Evolutionary conservation across 2,797 vertebrate species (phyloP).

Genomic region (Gila robusta): DNA sequence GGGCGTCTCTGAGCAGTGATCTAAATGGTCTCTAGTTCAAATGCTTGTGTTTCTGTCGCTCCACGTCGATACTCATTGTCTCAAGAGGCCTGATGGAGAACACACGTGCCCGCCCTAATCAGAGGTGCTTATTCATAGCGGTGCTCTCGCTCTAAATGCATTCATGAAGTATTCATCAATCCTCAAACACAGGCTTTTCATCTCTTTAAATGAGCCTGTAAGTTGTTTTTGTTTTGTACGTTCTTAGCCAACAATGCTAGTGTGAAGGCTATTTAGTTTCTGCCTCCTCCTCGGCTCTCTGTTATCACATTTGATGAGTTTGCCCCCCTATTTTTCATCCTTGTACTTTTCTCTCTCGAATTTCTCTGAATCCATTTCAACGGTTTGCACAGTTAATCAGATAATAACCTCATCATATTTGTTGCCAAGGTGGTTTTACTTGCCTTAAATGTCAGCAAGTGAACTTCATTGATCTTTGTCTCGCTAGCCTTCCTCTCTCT

Average conservation of each 20-base stretch:
- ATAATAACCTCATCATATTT: constrained; percentile 29
- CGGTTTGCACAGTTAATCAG: constrained; percentile 10
- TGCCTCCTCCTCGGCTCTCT: not conserved
- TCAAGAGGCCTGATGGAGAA: constrained; percentile 40
- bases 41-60: constrained; percentile 25
- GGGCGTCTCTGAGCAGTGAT: constrained; percentile 1
- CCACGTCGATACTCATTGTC: constrained; percentile 36
- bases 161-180: constrained; percentile 63
- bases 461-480: constrained; percentile 36
- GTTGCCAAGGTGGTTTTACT: constrained; percentile 19
- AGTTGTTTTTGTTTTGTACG: constrained; percentile 43
- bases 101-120: constrained; percentile 51
- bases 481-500: not conserved
- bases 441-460: constrained; percentile 41
- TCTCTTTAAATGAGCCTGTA: constrained; percentile 52
- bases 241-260: constrained; percentile 7
- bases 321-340: constrained; percentile 1
- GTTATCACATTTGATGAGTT: constrained; percentile 22
- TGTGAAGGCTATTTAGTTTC: not conserved
- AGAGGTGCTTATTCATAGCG: constrained; percentile 56
- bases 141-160: constrained; percentile 47
- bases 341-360: not conserved
- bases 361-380: constrained; percentile 6
- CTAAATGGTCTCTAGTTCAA: constrained; percentile 41
- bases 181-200: constrained; percentile 54